Conservation (phyloP, 2,113 vertebrate genomes). For the Archilochus colubris region DNA sequence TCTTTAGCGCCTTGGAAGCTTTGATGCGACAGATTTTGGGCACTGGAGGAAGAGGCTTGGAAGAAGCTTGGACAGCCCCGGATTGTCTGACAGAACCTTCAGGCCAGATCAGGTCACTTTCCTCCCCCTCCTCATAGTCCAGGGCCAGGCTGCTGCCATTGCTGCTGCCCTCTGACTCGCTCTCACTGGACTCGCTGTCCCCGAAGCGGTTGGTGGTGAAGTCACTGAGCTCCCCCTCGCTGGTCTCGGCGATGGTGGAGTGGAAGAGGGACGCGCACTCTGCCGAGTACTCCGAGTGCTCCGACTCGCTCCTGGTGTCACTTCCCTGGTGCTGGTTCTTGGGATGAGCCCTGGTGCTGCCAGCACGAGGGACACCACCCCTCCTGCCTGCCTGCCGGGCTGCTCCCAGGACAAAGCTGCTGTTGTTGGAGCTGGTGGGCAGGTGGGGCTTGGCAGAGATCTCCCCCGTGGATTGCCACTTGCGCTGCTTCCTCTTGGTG, state of each 20-base stretch:
- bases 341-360: constrained; percentile 62
- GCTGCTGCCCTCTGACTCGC: constrained; percentile 72
- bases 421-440: background rate
- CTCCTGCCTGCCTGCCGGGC: background rate
- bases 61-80: constrained; percentile 46
- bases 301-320: constrained; percentile 78
- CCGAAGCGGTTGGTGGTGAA: constrained; percentile 87
- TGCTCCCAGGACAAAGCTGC: constrained; percentile 51
- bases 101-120: constrained; percentile 80
- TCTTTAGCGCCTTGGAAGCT: constrained; percentile 93
- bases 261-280: constrained; percentile 84
- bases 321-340: constrained; percentile 61
- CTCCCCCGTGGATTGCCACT: constrained; percentile 81
- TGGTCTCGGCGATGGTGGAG: constrained; percentile 87
- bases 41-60: constrained; percentile 74
- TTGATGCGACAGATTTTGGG: constrained; percentile 90
- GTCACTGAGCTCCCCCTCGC: constrained; percentile 87
- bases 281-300: constrained; percentile 80
- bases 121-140: constrained; percentile 73
- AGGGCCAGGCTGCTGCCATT: constrained; percentile 75
- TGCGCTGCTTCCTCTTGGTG: constrained; percentile 76
- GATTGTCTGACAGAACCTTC: background rate
- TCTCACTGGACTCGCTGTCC: constrained; percentile 88
- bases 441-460: constrained; percentile 62
- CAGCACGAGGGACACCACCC: constrained; percentile 51